These are phyloP conservation scores for Hippocampus comes DNA, from an alignment of 2,113 vertebrate genomes.

Conservation along the genomic window DNA sequence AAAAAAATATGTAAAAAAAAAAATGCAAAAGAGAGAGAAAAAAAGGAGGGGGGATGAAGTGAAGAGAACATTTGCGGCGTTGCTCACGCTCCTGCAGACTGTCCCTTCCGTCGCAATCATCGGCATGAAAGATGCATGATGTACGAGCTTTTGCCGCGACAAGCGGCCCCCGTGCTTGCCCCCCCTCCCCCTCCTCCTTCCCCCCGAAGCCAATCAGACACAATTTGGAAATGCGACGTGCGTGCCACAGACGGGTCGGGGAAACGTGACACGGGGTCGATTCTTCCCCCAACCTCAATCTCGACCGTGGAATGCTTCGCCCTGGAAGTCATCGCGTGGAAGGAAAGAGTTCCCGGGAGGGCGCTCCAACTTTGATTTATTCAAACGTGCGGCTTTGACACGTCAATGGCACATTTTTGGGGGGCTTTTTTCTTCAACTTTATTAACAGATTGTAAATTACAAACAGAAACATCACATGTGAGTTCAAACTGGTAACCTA, in stretches of 20 bases:
- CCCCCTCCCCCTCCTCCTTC: slow-evolving; percentile 2
- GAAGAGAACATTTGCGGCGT: not conserved
- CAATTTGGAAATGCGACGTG: slow-evolving; percentile 16
- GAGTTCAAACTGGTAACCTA: too few species aligned
- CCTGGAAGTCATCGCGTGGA: not conserved
- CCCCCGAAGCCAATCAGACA: slow-evolving; percentile 36
- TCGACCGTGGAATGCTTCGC: not conserved
- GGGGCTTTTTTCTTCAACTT: too few species aligned
- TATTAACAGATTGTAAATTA: too few species aligned
- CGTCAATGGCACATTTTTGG: not conserved
- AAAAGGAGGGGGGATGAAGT: not conserved
- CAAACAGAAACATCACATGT: too few species aligned
- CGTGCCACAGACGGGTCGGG: slow-evolving; percentile 31
- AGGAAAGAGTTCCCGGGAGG: not conserved
- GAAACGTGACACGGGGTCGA: slow-evolving; percentile 31
- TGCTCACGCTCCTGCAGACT: not conserved
- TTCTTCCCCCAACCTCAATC: not conserved
- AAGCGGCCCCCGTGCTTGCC: not conserved
- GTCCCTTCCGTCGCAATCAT: slow-evolving; percentile 20
- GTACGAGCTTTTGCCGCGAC: slow-evolving; percentile 40
- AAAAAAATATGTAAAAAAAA: not conserved
- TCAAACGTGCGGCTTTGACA: slow-evolving; percentile 1
- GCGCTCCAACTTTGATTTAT: slow-evolving; percentile 1
- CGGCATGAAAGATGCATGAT: slow-evolving; percentile 25
- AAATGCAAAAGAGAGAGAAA: not conserved